Evolutionary conservation across 2,888 invertebrate species (phyloP).

Genomic region (Nezara viridula): DNA sequence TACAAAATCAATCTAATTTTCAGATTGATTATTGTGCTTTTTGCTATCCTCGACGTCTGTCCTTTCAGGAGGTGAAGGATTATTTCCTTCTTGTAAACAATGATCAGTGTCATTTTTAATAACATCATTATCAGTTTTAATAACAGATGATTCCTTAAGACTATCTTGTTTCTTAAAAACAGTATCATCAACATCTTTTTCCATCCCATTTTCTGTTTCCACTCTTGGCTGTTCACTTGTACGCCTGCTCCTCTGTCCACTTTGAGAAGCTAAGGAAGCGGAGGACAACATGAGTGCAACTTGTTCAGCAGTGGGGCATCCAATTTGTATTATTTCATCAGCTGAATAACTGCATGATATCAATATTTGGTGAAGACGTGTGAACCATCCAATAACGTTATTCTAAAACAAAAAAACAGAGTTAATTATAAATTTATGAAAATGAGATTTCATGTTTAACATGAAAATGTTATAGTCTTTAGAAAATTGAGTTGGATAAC

Average conservation of each 20-base stretch:
- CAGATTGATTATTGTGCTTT: background rate
- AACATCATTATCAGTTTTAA: background rate
- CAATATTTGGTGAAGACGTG: constrained; percentile 81
- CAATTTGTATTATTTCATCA: constrained; percentile 87
- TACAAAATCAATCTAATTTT: background rate
- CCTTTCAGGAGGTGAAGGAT: background rate
- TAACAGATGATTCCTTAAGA: background rate
- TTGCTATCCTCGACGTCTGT: background rate
- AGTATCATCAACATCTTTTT: constrained; percentile 1
- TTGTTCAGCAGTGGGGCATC: constrained; percentile 94
- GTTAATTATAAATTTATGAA: background rate
- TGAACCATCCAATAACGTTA: constrained; percentile 89
- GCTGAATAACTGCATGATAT: constrained; percentile 78
- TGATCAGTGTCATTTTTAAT: background rate
- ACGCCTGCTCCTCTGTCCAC: constrained; percentile 51
- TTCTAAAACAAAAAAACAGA: constrained; percentile 73
- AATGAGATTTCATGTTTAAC: background rate
- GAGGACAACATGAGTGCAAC: constrained; percentile 89
- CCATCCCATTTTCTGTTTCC: constrained; percentile 11
- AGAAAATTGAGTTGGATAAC: background rate
- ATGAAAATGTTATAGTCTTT: background rate
- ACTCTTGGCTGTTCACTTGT: constrained; percentile 43
- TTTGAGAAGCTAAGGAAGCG: constrained; percentile 73
- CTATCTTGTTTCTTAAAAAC: background rate
- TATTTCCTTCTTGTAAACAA: background rate